Evolutionary conservation across 2,888 invertebrate genomes (phyloP).

Genomic region (Trichogramma dendrolimi): DNA sequence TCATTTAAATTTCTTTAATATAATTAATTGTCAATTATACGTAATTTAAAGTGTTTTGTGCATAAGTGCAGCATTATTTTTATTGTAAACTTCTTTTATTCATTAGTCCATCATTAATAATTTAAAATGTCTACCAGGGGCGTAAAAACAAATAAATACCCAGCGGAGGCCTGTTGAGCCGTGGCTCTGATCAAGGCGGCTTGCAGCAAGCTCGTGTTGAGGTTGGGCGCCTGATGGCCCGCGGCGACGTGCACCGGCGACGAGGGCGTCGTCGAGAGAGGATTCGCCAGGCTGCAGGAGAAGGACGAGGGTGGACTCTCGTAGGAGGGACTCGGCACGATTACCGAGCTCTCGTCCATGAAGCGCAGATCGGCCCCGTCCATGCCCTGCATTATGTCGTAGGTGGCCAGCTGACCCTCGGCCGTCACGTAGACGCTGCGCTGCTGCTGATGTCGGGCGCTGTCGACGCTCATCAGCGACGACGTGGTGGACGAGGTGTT

Average conservation of each 20-base stretch:
- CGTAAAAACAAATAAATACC: no score
- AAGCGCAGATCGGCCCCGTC: constrained; percentile 83
- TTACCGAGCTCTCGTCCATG: constrained; percentile 88
- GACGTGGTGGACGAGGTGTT: constrained; percentile 43
- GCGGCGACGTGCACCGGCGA: constrained; percentile 58
- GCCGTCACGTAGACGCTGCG: constrained; percentile 25
- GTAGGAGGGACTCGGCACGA: constrained; percentile 72
- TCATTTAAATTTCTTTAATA: no score
- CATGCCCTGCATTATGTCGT: constrained; percentile 73
- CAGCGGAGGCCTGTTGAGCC: constrained; percentile 51
- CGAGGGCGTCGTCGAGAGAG: constrained; percentile 57
- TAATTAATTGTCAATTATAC: no score
- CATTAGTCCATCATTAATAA: constrained; percentile 3
- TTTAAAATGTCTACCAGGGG: no score
- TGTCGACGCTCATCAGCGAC: constrained; percentile 5
- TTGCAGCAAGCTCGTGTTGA: constrained; percentile 68
- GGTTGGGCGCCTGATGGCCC: constrained; percentile 50
- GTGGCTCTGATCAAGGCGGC: constrained; percentile 70
- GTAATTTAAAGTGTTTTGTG: no score
- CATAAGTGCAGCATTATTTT: no score
- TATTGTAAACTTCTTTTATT: constrained; percentile 10
- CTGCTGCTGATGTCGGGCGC: background rate
- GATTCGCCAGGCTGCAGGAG: constrained; percentile 48
- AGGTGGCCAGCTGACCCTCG: constrained; percentile 59
- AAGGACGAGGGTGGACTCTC: constrained; percentile 71